Conservation (phyloP, 2,113 vertebrate species). For the Oncorhynchus tshawytscha region DNA sequence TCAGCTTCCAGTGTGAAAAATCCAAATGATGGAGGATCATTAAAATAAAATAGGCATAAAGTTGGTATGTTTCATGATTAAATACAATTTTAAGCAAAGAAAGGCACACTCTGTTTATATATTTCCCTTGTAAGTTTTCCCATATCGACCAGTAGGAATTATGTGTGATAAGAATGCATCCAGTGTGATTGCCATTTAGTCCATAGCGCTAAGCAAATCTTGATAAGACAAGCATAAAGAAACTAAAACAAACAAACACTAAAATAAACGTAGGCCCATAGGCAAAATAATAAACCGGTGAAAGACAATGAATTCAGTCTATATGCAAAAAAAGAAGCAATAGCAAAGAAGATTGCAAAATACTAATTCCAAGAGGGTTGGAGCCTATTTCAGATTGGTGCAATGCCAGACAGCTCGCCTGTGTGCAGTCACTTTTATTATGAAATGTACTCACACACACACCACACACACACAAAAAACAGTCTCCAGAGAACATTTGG, state of each 20-base stretch:
- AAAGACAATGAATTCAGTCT: background rate
- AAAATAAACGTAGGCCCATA: background rate
- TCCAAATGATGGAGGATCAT: background rate
- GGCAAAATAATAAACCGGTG: background rate
- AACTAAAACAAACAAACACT: background rate
- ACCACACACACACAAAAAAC: background rate
- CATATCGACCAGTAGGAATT: background rate
- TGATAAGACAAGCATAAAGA: background rate
- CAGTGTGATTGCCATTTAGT: background rate
- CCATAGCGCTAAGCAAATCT: background rate
- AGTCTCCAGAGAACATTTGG: background rate
- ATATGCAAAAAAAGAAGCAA: background rate
- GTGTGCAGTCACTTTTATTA: background rate
- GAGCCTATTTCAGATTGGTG: background rate
- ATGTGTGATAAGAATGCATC: background rate
- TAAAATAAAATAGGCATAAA: slow-evolving; percentile 11
- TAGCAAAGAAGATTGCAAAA: background rate
- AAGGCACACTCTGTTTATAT: background rate
- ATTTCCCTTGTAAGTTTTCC: background rate
- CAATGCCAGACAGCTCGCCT: background rate
- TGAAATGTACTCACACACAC: background rate
- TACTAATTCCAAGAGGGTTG: background rate
- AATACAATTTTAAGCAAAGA: slow-evolving; percentile 37
- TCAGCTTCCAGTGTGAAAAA: background rate
- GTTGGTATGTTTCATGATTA: slow-evolving; percentile 57